phyloP scores from a whole-genome alignment of 2,888 invertebrate species.

The Cantharis rustica region DNA sequence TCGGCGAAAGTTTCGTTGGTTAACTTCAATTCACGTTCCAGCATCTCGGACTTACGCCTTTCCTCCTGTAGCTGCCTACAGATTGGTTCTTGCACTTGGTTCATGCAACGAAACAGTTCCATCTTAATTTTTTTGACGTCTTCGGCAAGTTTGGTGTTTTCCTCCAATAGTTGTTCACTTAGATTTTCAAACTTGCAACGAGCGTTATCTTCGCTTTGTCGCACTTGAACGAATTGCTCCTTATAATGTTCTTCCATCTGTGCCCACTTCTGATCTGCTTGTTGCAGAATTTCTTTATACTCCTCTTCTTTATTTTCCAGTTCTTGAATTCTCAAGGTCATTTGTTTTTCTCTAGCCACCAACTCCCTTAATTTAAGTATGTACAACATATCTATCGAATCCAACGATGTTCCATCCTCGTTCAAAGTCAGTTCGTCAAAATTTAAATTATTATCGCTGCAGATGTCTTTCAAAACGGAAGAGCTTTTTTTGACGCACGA shows the following conservation, averaged over 20 bases:
- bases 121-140: background rate
- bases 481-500: background rate
- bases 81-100: background rate
- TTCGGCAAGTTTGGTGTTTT: background rate
- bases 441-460: background rate
- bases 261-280: background rate
- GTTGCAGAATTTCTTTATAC: background rate
- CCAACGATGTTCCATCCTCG: background rate
- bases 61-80: background rate
- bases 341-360: background rate
- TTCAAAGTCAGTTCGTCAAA: background rate
- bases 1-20: background rate
- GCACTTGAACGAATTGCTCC: background rate
- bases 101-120: background rate
- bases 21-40: background rate
- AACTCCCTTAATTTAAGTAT: background rate
- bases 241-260: background rate
- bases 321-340: background rate
- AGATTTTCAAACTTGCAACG: background rate
- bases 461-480: background rate
- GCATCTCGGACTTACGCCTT: background rate
- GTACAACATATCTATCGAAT: background rate
- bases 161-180: background rate
- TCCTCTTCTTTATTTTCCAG: background rate
- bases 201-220: background rate